Evolutionary conservation across 2,797 vertebrate species (phyloP).

Genomic region (Aratinga solstitialis): DNA sequence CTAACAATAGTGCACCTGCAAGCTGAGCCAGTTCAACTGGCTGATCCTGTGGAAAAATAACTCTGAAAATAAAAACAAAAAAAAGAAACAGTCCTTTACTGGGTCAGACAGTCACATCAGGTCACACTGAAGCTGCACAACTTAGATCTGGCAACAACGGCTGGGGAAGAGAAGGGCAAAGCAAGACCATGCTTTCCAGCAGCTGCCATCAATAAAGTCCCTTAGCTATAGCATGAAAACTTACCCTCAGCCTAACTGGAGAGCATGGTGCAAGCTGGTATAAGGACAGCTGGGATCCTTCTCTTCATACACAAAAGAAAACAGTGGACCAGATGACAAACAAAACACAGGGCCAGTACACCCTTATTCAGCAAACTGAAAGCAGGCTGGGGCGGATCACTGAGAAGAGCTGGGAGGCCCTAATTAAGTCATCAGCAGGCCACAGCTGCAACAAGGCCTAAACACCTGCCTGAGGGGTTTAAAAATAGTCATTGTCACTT

Average conservation of each 20-base stretch:
- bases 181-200: not conserved
- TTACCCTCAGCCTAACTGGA: not conserved
- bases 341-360: not conserved
- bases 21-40: not conserved
- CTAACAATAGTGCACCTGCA: not conserved
- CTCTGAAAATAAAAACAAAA: not conserved
- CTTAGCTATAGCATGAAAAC: not conserved
- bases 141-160: not conserved
- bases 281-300: not conserved
- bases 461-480: not conserved
- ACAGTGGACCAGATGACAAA: not conserved
- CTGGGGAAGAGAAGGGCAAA: not conserved
- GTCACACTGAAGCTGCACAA: not conserved
- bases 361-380: fast-evolving
- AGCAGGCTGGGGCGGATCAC: not conserved
- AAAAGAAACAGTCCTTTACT: not conserved
- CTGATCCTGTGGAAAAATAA: not conserved
- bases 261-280: not conserved
- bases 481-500: not conserved
- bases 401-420: not conserved
- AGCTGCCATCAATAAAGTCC: not conserved
- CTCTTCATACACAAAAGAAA: not conserved
- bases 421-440: slow-evolving; percentile 29
- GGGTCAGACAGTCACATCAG: not conserved
- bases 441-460: not conserved